Evolutionary conservation across 2,888 invertebrate genomes (phyloP).

Genomic region (Lissonota sp.): DNA sequence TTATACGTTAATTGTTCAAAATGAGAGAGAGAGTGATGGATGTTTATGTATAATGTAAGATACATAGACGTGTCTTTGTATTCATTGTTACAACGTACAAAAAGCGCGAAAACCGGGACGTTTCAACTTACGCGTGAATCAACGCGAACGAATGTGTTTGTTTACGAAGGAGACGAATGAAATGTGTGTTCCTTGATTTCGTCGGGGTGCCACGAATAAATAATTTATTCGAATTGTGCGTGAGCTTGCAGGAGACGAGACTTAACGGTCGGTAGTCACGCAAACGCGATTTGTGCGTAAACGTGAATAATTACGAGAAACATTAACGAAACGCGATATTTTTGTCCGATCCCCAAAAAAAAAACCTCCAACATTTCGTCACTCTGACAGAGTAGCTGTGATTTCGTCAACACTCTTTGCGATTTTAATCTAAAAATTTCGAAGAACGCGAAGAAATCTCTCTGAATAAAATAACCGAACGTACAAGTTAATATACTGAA

Average conservation of each 20-base stretch:
- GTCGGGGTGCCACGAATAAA: conserved; percentile 5
- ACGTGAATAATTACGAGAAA: not conserved
- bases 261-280: conserved; percentile 21
- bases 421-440: too few relatives aligned
- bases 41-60: not conserved
- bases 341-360: not conserved
- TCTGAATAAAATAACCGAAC: too few relatives aligned
- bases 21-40: not conserved
- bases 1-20: conserved; percentile 12
- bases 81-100: not conserved
- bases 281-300: conserved; percentile 7
- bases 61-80: not conserved
- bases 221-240: conserved; percentile 30
- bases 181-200: not conserved
- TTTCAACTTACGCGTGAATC: too few relatives aligned
- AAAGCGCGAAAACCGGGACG: too few relatives aligned
- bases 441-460: too few relatives aligned
- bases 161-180: not conserved
- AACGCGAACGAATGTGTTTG: too few relatives aligned
- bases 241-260: conserved; percentile 22
- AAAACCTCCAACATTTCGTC: not conserved
- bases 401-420: too few relatives aligned
- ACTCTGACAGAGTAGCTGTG: too few relatives aligned
- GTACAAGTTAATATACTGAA: too few relatives aligned
- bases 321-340: not conserved